phyloP scores from a whole-genome alignment of 2,888 invertebrate species.

The Thysanoteuthis rhombus region DNA sequence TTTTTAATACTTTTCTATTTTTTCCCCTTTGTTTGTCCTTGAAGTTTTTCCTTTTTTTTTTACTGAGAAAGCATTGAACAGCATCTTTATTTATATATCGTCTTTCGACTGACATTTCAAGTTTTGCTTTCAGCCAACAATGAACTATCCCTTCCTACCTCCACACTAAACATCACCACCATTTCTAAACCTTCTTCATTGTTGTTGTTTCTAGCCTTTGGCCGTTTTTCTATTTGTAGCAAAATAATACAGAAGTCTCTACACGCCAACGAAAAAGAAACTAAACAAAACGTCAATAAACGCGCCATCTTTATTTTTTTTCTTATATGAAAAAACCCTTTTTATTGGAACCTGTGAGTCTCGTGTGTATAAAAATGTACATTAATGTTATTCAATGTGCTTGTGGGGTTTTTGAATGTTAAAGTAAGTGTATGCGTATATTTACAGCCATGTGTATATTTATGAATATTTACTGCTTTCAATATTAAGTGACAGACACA shows the following conservation, averaged over 20 bases:
- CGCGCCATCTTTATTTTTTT: not conserved
- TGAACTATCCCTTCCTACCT: not conserved
- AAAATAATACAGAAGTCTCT: not conserved
- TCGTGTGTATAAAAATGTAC: not conserved
- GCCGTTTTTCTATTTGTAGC: not conserved
- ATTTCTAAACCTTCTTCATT: not conserved
- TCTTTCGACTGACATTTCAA: not conserved
- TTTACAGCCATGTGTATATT: not conserved
- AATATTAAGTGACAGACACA: too few relatives aligned
- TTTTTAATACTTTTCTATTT: not conserved
- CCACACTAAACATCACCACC: not conserved
- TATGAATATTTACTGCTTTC: not conserved
- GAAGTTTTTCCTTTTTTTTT: not conserved
- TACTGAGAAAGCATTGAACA: not conserved
- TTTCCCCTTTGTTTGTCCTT: not conserved
- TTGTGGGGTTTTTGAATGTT: not conserved
- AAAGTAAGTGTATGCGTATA: not conserved
- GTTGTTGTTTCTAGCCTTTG: not conserved
- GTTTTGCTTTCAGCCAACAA: not conserved
- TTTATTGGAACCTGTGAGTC: not conserved
- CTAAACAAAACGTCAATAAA: not conserved
- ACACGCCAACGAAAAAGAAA: not conserved
- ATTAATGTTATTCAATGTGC: not conserved
- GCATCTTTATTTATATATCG: not conserved
- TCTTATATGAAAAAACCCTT: not conserved